Conservation (phyloP, 2,113 vertebrate genomes). For the Platichthys flesus region DNA sequence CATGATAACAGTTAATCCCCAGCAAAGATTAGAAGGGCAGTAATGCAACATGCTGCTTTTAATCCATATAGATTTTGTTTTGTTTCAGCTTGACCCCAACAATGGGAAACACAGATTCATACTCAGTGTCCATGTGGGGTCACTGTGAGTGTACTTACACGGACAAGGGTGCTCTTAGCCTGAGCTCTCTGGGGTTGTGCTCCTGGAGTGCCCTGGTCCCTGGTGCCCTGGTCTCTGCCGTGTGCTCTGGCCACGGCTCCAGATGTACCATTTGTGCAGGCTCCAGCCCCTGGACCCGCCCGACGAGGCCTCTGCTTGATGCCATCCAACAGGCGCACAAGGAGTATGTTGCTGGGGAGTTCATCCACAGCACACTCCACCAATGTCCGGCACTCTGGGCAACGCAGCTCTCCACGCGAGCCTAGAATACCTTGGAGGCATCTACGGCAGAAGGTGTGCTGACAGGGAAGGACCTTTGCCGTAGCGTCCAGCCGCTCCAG, state of each 20-base stretch:
- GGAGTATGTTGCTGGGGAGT: slow-evolving; percentile 97
- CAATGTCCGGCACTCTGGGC: slow-evolving; percentile 95
- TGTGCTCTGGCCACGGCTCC: slow-evolving; percentile 80
- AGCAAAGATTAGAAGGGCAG: slow-evolving; percentile 65
- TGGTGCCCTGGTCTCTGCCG: slow-evolving; percentile 73
- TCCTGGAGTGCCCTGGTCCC: slow-evolving; percentile 85
- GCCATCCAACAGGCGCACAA: slow-evolving; percentile 95
- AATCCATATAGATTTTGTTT: slow-evolving; percentile 72
- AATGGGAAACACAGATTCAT: slow-evolving; percentile 53
- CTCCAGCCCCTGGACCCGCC: slow-evolving; percentile 71
- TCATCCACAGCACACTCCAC: slow-evolving; percentile 94
- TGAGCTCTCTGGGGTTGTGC: slow-evolving; percentile 90
- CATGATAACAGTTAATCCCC: slow-evolving; percentile 67
- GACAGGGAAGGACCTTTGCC: slow-evolving; percentile 97
- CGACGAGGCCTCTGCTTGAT: slow-evolving; percentile 97
- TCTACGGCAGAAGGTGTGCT: slow-evolving; percentile 97
- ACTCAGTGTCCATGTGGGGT: slow-evolving; percentile 35
- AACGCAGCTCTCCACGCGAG: slow-evolving; percentile 94
- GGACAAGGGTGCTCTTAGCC: slow-evolving; percentile 91
- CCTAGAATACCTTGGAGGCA: slow-evolving; percentile 95
- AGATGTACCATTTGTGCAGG: slow-evolving; percentile 70
- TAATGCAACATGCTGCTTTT: slow-evolving; percentile 71
- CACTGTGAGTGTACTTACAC: slow-evolving; percentile 85
- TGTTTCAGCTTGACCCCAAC: slow-evolving; percentile 63
- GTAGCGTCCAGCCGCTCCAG: slow-evolving; percentile 96